Percentiles rank a stretch among this genome's conserved stretches.
Conservation (phyloP, 2,888 invertebrate genomes). For the Drosophila prostipennis region DNA sequence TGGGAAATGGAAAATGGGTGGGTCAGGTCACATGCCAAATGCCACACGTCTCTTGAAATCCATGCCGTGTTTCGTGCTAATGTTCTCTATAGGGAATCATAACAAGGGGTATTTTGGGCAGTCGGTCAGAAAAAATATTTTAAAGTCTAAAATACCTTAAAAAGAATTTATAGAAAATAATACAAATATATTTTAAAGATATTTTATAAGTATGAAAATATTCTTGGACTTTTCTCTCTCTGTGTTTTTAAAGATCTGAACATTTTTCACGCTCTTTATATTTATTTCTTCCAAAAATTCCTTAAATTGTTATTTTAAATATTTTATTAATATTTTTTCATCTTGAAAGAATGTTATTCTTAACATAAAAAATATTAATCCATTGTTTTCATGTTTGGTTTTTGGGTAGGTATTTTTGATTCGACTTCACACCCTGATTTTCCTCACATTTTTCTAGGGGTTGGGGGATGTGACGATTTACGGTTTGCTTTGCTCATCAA, state of each 20-base stretch:
- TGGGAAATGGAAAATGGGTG: slow-evolving; percentile 29
- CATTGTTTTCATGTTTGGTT: not conserved
- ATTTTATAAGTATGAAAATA: no score
- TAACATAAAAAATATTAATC: no score
- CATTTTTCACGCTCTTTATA: no score
- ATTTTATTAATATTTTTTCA: no score
- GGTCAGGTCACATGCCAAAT: slow-evolving; percentile 63
- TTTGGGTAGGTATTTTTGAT: slow-evolving; percentile 8
- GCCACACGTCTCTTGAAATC: slow-evolving; percentile 73
- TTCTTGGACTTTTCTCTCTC: no score
- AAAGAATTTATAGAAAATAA: no score
- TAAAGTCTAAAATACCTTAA: no score
- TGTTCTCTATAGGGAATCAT: not conserved
- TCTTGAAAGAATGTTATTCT: no score
- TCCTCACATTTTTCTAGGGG: slow-evolving; percentile 4
- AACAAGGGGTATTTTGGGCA: not conserved
- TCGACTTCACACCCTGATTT: slow-evolving; percentile 8
- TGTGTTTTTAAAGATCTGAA: no score
- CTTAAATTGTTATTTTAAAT: no score
- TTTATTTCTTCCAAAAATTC: no score
- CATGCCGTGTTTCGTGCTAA: slow-evolving; percentile 60
- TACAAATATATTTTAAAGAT: no score
- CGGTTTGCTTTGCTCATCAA: slow-evolving; percentile 75
- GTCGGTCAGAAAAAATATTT: not conserved
- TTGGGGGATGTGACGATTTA: slow-evolving; percentile 67